Conservation (phyloP, 2,797 vertebrate genomes). For the Sphenodon punctatus region DNA sequence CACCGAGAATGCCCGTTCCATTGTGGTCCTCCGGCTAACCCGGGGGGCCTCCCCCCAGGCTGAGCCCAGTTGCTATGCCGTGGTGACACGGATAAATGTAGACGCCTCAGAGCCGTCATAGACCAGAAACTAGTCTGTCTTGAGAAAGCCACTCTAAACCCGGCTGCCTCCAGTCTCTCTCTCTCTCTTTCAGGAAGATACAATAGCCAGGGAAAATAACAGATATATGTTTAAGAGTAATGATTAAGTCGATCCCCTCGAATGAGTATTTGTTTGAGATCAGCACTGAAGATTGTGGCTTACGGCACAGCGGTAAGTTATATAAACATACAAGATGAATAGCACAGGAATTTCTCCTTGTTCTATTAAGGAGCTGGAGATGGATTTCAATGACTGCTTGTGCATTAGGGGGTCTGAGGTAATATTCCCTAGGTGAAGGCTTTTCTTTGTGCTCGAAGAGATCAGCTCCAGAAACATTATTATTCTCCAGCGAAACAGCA, state of each 20-base stretch:
- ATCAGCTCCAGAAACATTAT: neutral
- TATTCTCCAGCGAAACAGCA: neutral
- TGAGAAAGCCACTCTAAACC: neutral
- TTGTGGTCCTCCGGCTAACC: too few relatives aligned
- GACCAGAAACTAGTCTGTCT: neutral
- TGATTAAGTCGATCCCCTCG: slow-evolving; percentile 18
- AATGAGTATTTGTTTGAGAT: slow-evolving; percentile 36
- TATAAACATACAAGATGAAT: slow-evolving; percentile 4
- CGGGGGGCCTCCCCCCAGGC: too few relatives aligned
- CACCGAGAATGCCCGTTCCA: too few relatives aligned
- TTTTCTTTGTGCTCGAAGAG: neutral
- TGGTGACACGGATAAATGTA: too few relatives aligned
- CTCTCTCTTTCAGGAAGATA: neutral
- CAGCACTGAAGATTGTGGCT: neutral
- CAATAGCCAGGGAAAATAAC: slow-evolving; percentile 10
- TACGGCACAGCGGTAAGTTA: neutral
- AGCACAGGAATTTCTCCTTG: slow-evolving; percentile 14
- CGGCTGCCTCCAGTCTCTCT: neutral
- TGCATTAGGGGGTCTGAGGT: slow-evolving; percentile 35
- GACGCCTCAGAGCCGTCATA: too few relatives aligned
- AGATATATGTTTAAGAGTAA: slow-evolving; percentile 31
- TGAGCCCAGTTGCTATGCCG: too few relatives aligned
- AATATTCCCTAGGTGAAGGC: neutral
- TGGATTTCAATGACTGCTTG: neutral
- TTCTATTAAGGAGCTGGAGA: neutral